Evolutionary conservation across 2,797 vertebrate species (phyloP), one percentile per base, ranked within the genome.

Genomic region (Knipowitschia caucasica): DNA sequence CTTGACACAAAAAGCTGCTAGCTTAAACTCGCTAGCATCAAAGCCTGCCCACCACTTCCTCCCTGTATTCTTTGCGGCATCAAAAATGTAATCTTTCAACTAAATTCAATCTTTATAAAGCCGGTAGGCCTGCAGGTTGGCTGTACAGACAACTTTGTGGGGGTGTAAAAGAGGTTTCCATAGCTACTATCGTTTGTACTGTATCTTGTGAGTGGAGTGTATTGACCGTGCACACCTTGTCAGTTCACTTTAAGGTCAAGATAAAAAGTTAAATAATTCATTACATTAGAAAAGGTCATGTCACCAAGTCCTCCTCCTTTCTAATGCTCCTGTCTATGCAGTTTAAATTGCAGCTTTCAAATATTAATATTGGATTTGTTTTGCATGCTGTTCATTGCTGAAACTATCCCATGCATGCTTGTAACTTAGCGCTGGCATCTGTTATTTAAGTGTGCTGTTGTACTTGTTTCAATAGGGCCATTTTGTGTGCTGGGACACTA

Each of bases 401-500:
- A 12, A 43, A 43, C 12, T 25, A 47, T 1, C 20, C 17, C n/a
- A 5, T 46, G 12, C 4, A 38, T 7, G 35, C n/a, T 7, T 7
- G 5, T 25, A 2, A 26, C 38, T 12, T 40, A 24, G 11, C 25
- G 40, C 14, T 7, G 9, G 23, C 40, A 43, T n/a, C 43, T 27
- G 43, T 26, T 45, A 26, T 45, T 29, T 45, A 14, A 33, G 18
- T 49, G 46, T 33, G 24, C 24, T 2, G 15, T 27, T 7, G 29
- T 33, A 12, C 10, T 33, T 8, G 29, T 49, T n/a, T 33, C 30
- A 33, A 8, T n/a, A 49, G 46, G 20, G 18, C 12, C 27, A 23
- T 49, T 31, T 49, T 49, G 46, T 49, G 29, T 33, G 8, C 11
- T 21, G 46, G 31, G 29, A 14, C 46, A 49, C 29, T 49, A 14